Base-by-base conservation (phyloP, 2,113 vertebrate genomes). In the Siniperca knerii region DNA sequence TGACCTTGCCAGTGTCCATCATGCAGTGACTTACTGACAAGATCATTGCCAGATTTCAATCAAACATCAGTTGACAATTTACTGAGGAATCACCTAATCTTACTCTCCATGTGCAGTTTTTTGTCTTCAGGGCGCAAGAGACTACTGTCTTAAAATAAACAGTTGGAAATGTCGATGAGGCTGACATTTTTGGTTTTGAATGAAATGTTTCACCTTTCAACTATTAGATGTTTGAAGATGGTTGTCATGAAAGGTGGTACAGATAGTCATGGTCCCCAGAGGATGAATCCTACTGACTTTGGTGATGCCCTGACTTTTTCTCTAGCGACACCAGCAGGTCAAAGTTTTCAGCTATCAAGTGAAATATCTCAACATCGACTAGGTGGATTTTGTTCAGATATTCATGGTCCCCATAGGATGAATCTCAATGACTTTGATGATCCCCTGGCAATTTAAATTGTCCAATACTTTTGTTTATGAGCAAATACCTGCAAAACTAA, bases 1-100 rank as follows among this genome's bases (percentile, higher is more conserved):
- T 87, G 93, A 93, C 90, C 93, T 93, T 93, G 86, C 48, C 66
- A 0, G 50, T n/a, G 83, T 85, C 89, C 74, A 84, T 89, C 87
- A 82, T 0, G 11, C 57, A 58, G 37, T 21, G 16, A 73, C 61
- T 83, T 57, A 86, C 64, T 81, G 87, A 91, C 86, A 83, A 86
- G 75, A 66, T 77, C 68, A 33, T 79, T 74, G 62, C 35, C 61
- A 75, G 77, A 29, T 64, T 79, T 90, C 77, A 84, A 29, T 87
- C 79, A 89, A 85, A 81, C 64, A 35, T 74, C 77, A 75, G 77
- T 4, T 82, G 66, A 79, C 16, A 64, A 48, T 70, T 60, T 50
- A 52, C 20, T 52, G 29, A 77, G 73, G 55, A 54, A 67, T 65
- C 29, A 54, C 55, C 20, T 66, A 1, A 9, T 44, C 44, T 50